phyloP scores from a whole-genome alignment of 2,888 invertebrate genomes.

The Dicyrtomina minuta region DNA sequence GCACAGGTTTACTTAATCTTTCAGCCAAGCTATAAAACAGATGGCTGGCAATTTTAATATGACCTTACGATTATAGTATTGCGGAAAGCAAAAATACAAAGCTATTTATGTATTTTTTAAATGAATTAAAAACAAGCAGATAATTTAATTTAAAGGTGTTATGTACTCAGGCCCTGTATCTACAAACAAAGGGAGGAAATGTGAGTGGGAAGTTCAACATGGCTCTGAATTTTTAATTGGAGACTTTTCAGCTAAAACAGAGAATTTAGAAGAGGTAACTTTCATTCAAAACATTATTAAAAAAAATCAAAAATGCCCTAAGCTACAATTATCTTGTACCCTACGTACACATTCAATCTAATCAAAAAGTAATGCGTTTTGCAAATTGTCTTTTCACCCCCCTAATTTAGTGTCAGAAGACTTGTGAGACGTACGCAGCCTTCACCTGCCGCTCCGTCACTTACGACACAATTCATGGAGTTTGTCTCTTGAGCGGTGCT shows the following conservation, averaged over 20 bases:
- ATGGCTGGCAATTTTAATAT: too few relatives aligned
- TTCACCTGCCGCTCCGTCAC: conserved; percentile 56
- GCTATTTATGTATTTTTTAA: too few relatives aligned
- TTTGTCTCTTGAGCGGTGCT: conserved; percentile 49
- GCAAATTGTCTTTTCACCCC: too few relatives aligned
- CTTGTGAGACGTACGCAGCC: conserved; percentile 54
- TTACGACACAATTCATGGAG: conserved; percentile 52
- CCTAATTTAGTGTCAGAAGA: conserved; percentile 55
- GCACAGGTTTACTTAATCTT: conserved; percentile 56
- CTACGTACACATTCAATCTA: too few relatives aligned
- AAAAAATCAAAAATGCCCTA: background rate
- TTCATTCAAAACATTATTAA: conserved; percentile 9
- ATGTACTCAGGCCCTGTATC: conserved; percentile 37
- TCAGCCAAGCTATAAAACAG: background rate
- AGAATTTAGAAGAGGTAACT: conserved; percentile 49
- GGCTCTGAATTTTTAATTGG: conserved; percentile 49
- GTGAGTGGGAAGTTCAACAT: conserved; percentile 52
- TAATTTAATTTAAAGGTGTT: background rate
- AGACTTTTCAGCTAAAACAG: conserved; percentile 48
- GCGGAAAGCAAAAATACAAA: background rate
- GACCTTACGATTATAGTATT: background rate
- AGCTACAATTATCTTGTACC: background rate
- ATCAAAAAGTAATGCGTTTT: too few relatives aligned
- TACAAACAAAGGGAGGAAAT: conserved; percentile 49
- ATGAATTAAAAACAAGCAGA: background rate